phyloP scores from a whole-genome alignment of 2,113 vertebrate species.

The Proterorhinus semilunaris region DNA sequence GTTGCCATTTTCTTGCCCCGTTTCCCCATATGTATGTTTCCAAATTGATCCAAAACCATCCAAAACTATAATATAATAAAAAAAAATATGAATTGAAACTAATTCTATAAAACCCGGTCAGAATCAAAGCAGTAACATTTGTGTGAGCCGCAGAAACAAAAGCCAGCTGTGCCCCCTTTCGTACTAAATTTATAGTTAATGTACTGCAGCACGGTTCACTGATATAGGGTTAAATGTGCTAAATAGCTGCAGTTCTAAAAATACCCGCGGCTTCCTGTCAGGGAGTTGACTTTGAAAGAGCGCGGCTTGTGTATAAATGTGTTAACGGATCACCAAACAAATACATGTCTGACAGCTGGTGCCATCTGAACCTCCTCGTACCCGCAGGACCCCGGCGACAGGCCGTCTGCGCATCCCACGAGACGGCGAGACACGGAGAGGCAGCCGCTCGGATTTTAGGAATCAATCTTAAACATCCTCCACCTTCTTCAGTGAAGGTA shows the following conservation, averaged over 20 bases:
- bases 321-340: constrained; percentile 11
- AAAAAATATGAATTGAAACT: not conserved
- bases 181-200: not conserved
- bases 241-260: not conserved
- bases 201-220: not conserved
- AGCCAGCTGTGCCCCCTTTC: not conserved
- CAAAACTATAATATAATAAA: too few species aligned
- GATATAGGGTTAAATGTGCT: not conserved
- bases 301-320: constrained; percentile 6
- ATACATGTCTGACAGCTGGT: constrained; percentile 10
- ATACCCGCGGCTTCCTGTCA: not conserved
- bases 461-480: too few species aligned
- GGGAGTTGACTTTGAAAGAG: not conserved
- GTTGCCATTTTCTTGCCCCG: too few species aligned
- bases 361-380: constrained; percentile 6
- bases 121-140: not conserved
- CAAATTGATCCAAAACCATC: too few species aligned
- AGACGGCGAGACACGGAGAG: not conserved
- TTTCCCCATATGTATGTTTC: too few species aligned
- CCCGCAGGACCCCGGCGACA: constrained; percentile 4
- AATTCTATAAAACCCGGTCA: not conserved
- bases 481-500: too few species aligned
- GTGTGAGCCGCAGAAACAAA: not conserved
- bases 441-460: not conserved
- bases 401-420: not conserved